Evolutionary conservation across 2,888 invertebrate genomes (phyloP).

Genomic region (Ligdia adustata): DNA sequence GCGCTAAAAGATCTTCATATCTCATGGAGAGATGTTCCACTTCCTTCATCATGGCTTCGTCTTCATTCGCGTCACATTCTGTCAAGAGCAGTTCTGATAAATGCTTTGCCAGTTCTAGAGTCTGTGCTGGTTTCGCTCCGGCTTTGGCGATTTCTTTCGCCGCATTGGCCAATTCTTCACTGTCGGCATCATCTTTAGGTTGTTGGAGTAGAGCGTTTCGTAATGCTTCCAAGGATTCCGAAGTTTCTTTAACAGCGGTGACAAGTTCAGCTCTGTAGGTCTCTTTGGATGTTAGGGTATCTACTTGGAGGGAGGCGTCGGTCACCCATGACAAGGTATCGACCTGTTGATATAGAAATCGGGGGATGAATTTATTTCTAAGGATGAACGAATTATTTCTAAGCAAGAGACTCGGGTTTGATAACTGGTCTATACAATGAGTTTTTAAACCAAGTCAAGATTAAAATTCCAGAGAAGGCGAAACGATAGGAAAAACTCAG

Average conservation of each 20-base stretch:
- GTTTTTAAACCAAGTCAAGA: too few relatives aligned
- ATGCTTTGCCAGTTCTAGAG: constrained; percentile 92
- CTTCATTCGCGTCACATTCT: constrained; percentile 88
- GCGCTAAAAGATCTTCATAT: constrained; percentile 87
- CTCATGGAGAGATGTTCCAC: constrained; percentile 86
- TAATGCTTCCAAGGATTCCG: constrained; percentile 86
- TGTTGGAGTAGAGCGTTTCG: constrained; percentile 79
- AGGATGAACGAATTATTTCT: too few relatives aligned
- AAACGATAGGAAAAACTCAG: too few relatives aligned
- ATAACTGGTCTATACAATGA: too few relatives aligned
- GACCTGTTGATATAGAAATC: constrained; percentile 77
- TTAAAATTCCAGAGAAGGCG: too few relatives aligned
- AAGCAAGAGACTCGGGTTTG: too few relatives aligned
- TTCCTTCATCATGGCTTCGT: constrained; percentile 86
- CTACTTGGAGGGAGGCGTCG: constrained; percentile 92
- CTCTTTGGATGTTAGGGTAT: constrained; percentile 92
- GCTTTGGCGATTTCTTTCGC: constrained; percentile 90
- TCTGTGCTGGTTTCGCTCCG: constrained; percentile 91
- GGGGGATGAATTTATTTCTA: background rate
- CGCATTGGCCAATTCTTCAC: constrained; percentile 84
- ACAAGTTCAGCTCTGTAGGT: constrained; percentile 91
- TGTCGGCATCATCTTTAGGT: constrained; percentile 76
- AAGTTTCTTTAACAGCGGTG: constrained; percentile 89
- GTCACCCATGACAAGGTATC: constrained; percentile 90
- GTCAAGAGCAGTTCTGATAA: constrained; percentile 89